phyloP scores from a whole-genome alignment of 2,888 invertebrate species.

The Cosmia pyralina region DNA sequence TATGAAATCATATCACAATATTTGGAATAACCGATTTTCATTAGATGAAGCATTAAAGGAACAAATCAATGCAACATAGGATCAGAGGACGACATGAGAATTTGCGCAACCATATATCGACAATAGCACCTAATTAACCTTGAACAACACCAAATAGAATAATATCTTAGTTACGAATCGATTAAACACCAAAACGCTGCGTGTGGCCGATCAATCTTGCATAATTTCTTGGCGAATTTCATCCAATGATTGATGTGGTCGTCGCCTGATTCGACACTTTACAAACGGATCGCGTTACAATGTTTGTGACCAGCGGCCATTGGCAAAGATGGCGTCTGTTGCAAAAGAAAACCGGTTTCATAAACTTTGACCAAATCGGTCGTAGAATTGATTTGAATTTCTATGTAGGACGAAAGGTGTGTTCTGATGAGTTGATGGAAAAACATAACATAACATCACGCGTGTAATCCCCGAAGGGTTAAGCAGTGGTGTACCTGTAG shows the following conservation, averaged over 20 bases:
- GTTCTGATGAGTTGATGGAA: conserved; percentile 24
- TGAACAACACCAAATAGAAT: conserved; percentile 27
- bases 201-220: conserved; percentile 52
- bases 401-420: conserved; percentile 45
- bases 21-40: not conserved
- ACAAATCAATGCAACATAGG: not conserved
- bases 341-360: conserved; percentile 53
- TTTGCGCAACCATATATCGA: not conserved
- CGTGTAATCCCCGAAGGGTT: too few species aligned
- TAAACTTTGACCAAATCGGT: conserved; percentile 48
- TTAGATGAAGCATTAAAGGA: not conserved
- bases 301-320: conserved; percentile 42
- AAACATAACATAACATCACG: not conserved
- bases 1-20: not conserved
- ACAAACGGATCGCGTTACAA: conserved; percentile 52
- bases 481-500: not conserved
- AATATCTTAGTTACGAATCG: conserved; percentile 33
- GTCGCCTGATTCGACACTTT: conserved; percentile 42
- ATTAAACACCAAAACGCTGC: conserved; percentile 33
- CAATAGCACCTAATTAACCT: conserved; percentile 29
- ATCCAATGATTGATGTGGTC: conserved; percentile 55
- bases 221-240: conserved; percentile 46
- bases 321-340: conserved; percentile 47
- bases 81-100: not conserved
- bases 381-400: conserved; percentile 52